phyloP scores from a whole-genome alignment of 2,888 invertebrate genomes.

The Oscheius onirici region DNA sequence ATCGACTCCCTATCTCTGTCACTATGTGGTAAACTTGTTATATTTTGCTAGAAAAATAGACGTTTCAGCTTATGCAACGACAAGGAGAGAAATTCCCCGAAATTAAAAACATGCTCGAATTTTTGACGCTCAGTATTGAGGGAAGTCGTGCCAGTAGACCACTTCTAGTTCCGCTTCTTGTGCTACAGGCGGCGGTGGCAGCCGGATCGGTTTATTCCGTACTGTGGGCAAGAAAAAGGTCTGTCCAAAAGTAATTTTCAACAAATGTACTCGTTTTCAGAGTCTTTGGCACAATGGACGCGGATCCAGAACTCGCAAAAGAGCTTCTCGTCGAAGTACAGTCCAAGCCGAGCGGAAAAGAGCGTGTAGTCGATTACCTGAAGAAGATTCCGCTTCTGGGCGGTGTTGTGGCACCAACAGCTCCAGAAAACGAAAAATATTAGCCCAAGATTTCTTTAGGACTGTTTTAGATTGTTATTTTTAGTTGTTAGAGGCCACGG shows the following conservation, averaged over 20 bases:
- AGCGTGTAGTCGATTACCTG: conserved; percentile 42
- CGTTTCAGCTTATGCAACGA: conserved; percentile 33
- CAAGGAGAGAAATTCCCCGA: conserved; percentile 35
- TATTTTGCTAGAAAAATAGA: not conserved
- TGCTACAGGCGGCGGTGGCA: conserved; percentile 55
- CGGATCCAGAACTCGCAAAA: conserved; percentile 59
- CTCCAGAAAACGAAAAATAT: conserved; percentile 53
- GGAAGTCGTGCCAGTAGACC: conserved; percentile 47
- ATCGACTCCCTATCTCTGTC: conserved; percentile 60
- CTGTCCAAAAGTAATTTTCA: not conserved
- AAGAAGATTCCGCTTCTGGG: conserved; percentile 47
- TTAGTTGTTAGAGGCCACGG: conserved; percentile 4
- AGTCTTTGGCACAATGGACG: conserved; percentile 62
- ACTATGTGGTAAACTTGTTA: conserved; percentile 55
- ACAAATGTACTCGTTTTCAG: conserved; percentile 37
- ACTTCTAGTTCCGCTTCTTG: conserved; percentile 36
- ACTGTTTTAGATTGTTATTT: not conserved
- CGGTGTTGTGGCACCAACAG: conserved; percentile 37
- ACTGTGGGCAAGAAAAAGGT: conserved; percentile 63
- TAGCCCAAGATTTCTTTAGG: conserved; percentile 2
- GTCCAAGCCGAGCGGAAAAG: conserved; percentile 37
- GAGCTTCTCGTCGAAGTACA: conserved; percentile 48
- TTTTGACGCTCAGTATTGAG: conserved; percentile 42
- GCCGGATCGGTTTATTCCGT: conserved; percentile 54
- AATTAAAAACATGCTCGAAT: conserved; percentile 47